A percentile compares a stretch with the other conserved stretches of the same genome.
Conservation (phyloP, 2,888 invertebrate species). For the Tridacna crocea region DNA sequence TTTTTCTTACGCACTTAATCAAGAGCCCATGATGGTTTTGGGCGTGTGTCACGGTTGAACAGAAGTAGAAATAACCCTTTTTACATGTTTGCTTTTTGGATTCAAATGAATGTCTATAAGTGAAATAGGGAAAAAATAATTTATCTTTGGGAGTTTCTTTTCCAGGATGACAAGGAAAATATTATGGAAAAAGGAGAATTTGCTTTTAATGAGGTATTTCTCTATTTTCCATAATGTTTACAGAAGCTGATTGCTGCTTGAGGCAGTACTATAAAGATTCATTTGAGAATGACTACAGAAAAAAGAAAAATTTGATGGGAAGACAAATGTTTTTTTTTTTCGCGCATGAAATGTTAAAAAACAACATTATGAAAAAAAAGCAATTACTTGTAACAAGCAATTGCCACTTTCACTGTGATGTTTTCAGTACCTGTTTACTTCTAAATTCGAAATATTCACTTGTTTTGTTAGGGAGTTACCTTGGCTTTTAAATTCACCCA, state of each 20-base stretch:
- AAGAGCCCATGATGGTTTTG: background rate
- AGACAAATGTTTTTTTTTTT: background rate
- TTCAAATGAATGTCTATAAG: too few species aligned
- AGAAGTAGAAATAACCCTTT: background rate
- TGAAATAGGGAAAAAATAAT: too few species aligned
- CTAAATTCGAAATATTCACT: too few species aligned
- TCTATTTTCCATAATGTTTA: background rate
- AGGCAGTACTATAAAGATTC: background rate
- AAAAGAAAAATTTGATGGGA: background rate
- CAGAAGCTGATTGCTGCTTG: background rate
- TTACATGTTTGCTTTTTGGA: background rate
- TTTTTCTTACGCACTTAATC: constrained; percentile 24
- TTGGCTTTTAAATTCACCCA: too few species aligned
- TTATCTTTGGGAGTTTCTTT: background rate
- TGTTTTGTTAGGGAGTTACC: too few species aligned
- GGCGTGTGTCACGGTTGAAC: background rate
- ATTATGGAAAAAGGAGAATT: background rate
- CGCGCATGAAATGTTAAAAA: background rate
- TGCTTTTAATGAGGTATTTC: background rate
- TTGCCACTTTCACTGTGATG: background rate
- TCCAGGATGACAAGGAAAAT: background rate
- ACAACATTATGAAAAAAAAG: background rate
- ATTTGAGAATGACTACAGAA: background rate
- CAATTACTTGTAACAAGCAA: background rate
- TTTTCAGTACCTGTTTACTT: background rate